Evolutionary conservation across 2,888 invertebrate species (phyloP), one percentile per base, ranked within the genome.

Genomic region (Mimas tiliae): DNA sequence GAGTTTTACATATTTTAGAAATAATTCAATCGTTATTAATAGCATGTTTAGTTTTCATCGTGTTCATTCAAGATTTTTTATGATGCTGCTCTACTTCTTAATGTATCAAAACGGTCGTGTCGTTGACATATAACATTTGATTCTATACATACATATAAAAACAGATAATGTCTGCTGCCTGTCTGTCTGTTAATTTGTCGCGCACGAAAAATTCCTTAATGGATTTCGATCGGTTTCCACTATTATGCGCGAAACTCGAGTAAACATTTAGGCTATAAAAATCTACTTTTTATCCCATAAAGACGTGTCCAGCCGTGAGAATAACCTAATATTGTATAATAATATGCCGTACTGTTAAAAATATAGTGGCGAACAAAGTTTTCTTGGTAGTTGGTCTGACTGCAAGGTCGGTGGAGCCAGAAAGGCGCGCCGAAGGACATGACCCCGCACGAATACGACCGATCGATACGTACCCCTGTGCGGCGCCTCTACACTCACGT

Each of bases 341-440:
- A 11, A 12, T 42, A 42, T 21, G 21, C 38, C 14, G 11, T 19
- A 42, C 0, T 47, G 7, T 16, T 21, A 33, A 33, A 7, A 27
- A 45, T 42, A 27, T 34, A 64, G 55, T 64, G n/a, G 19, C 12
- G 16, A 38, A 47, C 48, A 48, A 38, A 58, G 34, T 48, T 48
- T 50, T 65, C 14, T 65, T 65, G 38, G 58, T n/a, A 55, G 33
- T 53, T 11, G 33, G 53, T 71, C 19, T 72, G 67, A 70, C 67
- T 63, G 65, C 69, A 72, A 65, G 69, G 73, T 75, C 77, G 75
- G 67, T 73, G 85, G 81, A 84, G 88, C 81, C 87, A 78, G 79
- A 81, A 87, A 91, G 93, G 93, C 93, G 93, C 88, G 93, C 83
- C 91, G 93, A 93, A 93, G 93, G 93, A 93, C 93, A 82, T 82